A percentile compares a stretch with the other conserved stretches of the same genome.
phyloP scores from a whole-genome alignment of 2,888 invertebrate genomes.

The Lycaena phlaeas region DNA sequence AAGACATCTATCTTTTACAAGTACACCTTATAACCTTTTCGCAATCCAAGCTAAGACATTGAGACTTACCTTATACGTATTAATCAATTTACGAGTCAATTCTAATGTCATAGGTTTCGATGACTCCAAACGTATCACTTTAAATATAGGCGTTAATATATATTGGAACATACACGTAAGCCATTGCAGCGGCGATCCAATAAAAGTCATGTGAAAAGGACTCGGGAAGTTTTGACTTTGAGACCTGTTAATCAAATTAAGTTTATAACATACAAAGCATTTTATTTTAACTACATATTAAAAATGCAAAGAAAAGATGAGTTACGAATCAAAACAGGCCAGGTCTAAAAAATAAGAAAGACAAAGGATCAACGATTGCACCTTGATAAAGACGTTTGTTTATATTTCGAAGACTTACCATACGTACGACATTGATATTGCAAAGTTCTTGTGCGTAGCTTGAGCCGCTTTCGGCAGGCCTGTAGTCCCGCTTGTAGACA shows the following conservation, averaged over 20 bases:
- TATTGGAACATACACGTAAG: slow-evolving; percentile 45
- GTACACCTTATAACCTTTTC: no score
- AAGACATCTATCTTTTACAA: no score
- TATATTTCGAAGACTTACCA: slow-evolving; percentile 28
- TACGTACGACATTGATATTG: slow-evolving; percentile 28
- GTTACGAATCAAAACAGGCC: no score
- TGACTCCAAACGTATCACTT: slow-evolving; percentile 40
- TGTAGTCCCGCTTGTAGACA: slow-evolving; percentile 51
- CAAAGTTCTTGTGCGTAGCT: slow-evolving; percentile 42
- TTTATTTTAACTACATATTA: no score
- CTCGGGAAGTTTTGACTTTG: slow-evolving; percentile 37
- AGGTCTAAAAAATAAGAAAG: no score
- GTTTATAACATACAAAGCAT: no score
- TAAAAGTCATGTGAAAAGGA: slow-evolving; percentile 37
- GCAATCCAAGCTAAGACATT: no score
- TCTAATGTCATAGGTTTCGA: slow-evolving; percentile 35
- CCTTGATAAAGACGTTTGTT: no score
- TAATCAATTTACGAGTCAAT: slow-evolving; percentile 42
- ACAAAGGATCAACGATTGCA: no score
- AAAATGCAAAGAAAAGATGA: no score
- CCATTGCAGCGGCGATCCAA: slow-evolving; percentile 53
- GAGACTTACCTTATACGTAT: slow-evolving; percentile 45
- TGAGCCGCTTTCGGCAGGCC: slow-evolving; percentile 48
- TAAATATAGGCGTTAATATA: slow-evolving; percentile 36
- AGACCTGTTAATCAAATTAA: no score